A percentile compares a stretch with the other conserved stretches of the same genome.
Conservation (phyloP, 2,113 vertebrate genomes). For the Sylvilagus bachmani region DNA sequence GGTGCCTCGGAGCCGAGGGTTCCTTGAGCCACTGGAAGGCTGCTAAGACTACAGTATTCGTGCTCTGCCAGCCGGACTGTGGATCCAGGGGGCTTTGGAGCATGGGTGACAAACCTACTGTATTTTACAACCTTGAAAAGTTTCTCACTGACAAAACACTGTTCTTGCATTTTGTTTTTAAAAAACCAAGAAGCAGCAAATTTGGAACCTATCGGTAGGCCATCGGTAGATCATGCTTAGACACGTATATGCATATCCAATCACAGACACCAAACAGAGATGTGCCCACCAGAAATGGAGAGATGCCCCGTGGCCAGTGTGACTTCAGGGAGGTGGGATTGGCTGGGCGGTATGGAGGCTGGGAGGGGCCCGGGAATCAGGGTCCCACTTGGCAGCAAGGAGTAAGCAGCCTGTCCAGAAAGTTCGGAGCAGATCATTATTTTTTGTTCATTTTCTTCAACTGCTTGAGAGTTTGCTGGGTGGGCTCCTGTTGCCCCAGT, state of each 20-base stretch:
- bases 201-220: neutral
- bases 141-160: neutral
- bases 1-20: neutral
- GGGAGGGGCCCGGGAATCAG: neutral
- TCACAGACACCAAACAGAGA: neutral
- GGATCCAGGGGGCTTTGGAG: neutral
- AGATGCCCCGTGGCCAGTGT: fast-evolving
- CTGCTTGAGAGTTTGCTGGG: neutral
- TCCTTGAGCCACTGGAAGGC: neutral
- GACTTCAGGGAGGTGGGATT: neutral
- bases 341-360: neutral
- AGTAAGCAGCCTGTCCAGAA: fast-evolving
- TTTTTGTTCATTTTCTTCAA: neutral
- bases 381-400: neutral
- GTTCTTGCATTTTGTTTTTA: neutral
- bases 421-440: neutral
- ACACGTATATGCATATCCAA: neutral
- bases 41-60: neutral
- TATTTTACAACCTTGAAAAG: neutral
- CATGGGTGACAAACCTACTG: neutral
- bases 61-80: neutral
- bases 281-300: neutral
- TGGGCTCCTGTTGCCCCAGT: neutral
- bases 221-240: neutral
- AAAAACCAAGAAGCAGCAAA: neutral